These are phyloP conservation scores for Brachionus sp. DNA, from an alignment of 1,140 invertebrate species.

Conservation along the genomic window DNA sequence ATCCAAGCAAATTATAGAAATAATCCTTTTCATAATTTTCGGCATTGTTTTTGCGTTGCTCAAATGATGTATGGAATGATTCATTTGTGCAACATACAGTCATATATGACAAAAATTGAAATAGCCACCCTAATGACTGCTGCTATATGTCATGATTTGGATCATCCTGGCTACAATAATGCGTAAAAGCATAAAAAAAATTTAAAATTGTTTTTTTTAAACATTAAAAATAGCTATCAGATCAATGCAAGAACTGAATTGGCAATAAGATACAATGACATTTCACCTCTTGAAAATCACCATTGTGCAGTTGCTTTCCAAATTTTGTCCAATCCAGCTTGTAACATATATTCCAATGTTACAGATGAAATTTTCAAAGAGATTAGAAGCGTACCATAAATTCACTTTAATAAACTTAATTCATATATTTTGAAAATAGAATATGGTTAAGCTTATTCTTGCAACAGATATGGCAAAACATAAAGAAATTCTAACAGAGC, in stretches of 20 bases:
- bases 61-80: conserved; percentile 73
- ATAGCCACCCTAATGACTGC: conserved; percentile 76
- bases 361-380: conserved; percentile 63
- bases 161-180: conserved; percentile 62
- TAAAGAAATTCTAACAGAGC: conserved; percentile 58
- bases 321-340: conserved; percentile 69
- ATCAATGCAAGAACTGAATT: conserved; percentile 81
- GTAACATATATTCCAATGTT: conserved; percentile 71
- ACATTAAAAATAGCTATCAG: conserved; percentile 57
- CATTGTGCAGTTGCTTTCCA: conserved; percentile 81
- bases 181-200: conserved; percentile 51
- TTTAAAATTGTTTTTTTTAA: background rate
- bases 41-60: conserved; percentile 81
- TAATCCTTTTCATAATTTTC: conserved; percentile 84
- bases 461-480: conserved; percentile 61
- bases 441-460: conserved; percentile 59
- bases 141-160: conserved; percentile 69
- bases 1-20: conserved; percentile 84
- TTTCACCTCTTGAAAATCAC: conserved; percentile 82
- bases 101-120: conserved; percentile 70
- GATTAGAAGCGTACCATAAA: conserved; percentile 52
- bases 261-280: conserved; percentile 80
- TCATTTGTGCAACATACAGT: conserved; percentile 60
- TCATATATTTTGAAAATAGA: conserved; percentile 48
- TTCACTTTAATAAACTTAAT: conserved; percentile 9